Conservation (phyloP, 2,113 vertebrate genomes). For the western clawed frog (Xenopus tropicalis) region UCB_Xtro_10.0 CM004444.2:98977001-98977500, state of each 20-base stretch:
- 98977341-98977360: slow-evolving; percentile 47
- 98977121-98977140: background rate
- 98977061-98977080: no score
- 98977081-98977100: no score
- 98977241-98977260: slow-evolving; percentile 25
- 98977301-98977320: slow-evolving; percentile 60
- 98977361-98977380: slow-evolving; percentile 53
- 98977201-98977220: slow-evolving; percentile 11
- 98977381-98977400: slow-evolving; percentile 66
- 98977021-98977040: no score
- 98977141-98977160: background rate
- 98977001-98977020: no score
- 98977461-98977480: slow-evolving; percentile 80
- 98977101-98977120: no score
- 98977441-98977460: slow-evolving; percentile 78
- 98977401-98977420: slow-evolving; percentile 66
- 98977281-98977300: slow-evolving; percentile 50
- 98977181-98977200: slow-evolving; percentile 10
- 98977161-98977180: background rate
- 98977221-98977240: slow-evolving; percentile 21
- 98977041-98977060: no score
- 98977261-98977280: slow-evolving; percentile 44
- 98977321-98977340: slow-evolving; percentile 54
- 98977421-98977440: slow-evolving; percentile 61
- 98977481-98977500: slow-evolving; percentile 77